These are phyloP conservation scores for Aelia acuminata DNA, from an alignment of 2,888 invertebrate genomes.

Conservation along the genomic window DNA sequence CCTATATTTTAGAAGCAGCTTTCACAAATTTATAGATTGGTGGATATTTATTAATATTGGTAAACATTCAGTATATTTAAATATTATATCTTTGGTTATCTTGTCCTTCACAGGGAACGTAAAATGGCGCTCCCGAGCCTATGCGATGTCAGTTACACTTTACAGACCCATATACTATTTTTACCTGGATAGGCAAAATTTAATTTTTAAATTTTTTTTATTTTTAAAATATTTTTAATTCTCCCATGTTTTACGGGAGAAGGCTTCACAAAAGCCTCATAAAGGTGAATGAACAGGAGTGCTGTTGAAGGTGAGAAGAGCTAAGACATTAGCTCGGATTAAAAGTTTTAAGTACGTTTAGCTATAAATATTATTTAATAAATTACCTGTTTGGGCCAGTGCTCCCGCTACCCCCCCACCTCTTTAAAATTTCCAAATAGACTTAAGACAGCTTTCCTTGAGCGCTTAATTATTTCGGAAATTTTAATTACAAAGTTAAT, in stretches of 20 bases:
- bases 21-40: too few relatives aligned
- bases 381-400: constrained; percentile 32
- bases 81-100: too few relatives aligned
- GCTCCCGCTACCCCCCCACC: background rate
- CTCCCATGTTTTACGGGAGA: background rate
- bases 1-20: too few relatives aligned
- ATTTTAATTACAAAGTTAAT: constrained; percentile 51
- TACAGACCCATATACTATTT: too few relatives aligned
- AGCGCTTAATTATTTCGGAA: constrained; percentile 42
- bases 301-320: background rate
- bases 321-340: constrained; percentile 42
- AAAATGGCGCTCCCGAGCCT: too few relatives aligned
- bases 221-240: background rate
- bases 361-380: constrained; percentile 46
- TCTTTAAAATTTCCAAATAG: constrained; percentile 46
- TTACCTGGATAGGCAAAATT: too few relatives aligned
- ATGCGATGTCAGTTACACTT: too few relatives aligned
- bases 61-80: too few relatives aligned
- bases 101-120: too few relatives aligned
- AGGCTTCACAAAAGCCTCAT: background rate
- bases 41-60: too few relatives aligned
- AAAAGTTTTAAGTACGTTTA: constrained; percentile 37
- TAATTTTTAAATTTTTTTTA: too few relatives aligned
- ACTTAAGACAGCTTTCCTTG: constrained; percentile 48
- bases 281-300: background rate